Conservation (phyloP, 2,797 vertebrate species). For the Cuculus canorus region DNA sequence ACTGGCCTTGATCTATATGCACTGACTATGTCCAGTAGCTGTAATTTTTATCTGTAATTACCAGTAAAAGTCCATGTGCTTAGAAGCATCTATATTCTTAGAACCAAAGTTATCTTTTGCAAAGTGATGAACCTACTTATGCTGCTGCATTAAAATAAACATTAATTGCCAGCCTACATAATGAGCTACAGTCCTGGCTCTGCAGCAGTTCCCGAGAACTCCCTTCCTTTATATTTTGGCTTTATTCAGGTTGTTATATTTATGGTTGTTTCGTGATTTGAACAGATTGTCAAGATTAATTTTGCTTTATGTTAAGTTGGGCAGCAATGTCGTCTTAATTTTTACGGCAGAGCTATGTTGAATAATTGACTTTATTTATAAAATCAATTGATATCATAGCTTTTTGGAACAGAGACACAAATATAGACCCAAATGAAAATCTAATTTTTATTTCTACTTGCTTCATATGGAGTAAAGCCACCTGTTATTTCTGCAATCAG, state of each 20-base stretch:
- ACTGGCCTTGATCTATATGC: not conserved
- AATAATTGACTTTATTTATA: constrained; percentile 3
- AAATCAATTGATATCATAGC: not conserved
- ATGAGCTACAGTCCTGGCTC: not conserved
- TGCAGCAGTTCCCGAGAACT: not conserved
- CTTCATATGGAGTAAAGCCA: not conserved
- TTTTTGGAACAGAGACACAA: not conserved
- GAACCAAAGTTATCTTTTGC: not conserved
- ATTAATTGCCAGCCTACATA: constrained; percentile 19
- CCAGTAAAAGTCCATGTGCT: not conserved
- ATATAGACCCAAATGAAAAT: not conserved
- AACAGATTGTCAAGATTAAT: constrained; percentile 26
- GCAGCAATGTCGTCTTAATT: not conserved
- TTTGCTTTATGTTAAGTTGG: constrained; percentile 1
- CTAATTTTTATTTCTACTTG: not conserved
- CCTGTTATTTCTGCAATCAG: not conserved
- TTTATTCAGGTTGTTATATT: constrained; percentile 18
- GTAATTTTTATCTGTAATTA: not conserved
- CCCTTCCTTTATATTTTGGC: constrained; percentile 13
- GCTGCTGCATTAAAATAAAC: constrained; percentile 15
- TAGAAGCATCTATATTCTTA: not conserved
- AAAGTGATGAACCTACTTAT: not conserved
- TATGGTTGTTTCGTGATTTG: not conserved
- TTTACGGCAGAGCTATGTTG: not conserved
- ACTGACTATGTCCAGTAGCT: not conserved